These are phyloP conservation scores for Meloidogyne chitwoodi DNA, from an alignment of 1,140 invertebrate genomes.

Conservation along the genomic window DNA sequence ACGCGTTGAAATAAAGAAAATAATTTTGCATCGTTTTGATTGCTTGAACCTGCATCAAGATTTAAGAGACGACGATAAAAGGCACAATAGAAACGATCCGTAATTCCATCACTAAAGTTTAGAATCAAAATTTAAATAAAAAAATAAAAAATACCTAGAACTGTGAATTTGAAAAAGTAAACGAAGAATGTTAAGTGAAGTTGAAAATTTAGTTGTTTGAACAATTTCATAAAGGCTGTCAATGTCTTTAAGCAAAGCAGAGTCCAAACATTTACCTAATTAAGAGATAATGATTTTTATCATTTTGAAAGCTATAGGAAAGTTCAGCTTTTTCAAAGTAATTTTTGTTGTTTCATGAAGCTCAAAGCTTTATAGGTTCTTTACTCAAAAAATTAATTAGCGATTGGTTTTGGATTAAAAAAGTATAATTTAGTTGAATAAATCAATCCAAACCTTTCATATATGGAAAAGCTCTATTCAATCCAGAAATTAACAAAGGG, in stretches of 20 bases:
- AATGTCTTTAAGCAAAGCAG: conserved; percentile 69
- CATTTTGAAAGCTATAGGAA: not conserved
- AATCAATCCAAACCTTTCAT: conserved; percentile 63
- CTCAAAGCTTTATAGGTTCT: too few relatives aligned
- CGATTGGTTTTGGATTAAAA: not conserved
- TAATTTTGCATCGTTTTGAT: conserved; percentile 74
- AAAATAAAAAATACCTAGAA: conserved; percentile 63
- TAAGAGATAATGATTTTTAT: not conserved
- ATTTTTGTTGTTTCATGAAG: too few relatives aligned
- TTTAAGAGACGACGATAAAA: conserved; percentile 82
- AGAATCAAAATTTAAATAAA: conserved; percentile 17
- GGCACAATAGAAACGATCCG: conserved; percentile 77
- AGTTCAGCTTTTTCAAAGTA: not conserved
- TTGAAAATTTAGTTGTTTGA: conserved; percentile 73
- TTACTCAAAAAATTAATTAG: not conserved
- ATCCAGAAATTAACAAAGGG: conserved; percentile 79
- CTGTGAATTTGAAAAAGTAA: conserved; percentile 78
- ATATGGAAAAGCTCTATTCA: conserved; percentile 80
- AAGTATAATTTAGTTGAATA: too few relatives aligned
- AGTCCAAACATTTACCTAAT: conserved; percentile 58
- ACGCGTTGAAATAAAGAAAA: conserved; percentile 82
- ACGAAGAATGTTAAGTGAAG: conserved; percentile 78
- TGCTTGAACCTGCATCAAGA: conserved; percentile 69
- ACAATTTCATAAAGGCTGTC: conserved; percentile 83
- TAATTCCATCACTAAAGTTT: conserved; percentile 59